These are phyloP conservation scores for Anticlea derivata DNA, from an alignment of 2,888 invertebrate genomes.

Conservation along the genomic window DNA sequence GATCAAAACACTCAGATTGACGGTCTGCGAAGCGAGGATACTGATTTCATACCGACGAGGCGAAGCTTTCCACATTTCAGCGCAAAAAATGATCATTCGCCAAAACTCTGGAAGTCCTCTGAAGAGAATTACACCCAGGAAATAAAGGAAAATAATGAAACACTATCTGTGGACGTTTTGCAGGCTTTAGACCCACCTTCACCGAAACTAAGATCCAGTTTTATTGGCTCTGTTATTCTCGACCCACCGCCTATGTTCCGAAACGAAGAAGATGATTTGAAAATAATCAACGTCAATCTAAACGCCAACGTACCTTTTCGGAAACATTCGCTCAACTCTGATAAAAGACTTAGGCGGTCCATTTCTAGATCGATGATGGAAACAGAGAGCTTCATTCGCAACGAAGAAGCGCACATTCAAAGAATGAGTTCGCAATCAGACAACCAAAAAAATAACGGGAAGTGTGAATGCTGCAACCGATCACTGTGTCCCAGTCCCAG, in stretches of 20 bases:
- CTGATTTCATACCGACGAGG: slow-evolving; percentile 75
- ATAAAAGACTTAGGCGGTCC: slow-evolving; percentile 80
- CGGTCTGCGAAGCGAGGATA: slow-evolving; percentile 59
- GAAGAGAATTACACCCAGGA: slow-evolving; percentile 65
- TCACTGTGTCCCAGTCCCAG: slow-evolving; percentile 87
- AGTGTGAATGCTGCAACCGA: slow-evolving; percentile 85
- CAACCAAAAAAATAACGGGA: slow-evolving; percentile 57
- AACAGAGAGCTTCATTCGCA: slow-evolving; percentile 60
- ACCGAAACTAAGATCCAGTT: slow-evolving; percentile 55
- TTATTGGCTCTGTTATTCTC: slow-evolving; percentile 67
- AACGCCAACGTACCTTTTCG: slow-evolving; percentile 72
- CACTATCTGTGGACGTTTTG: slow-evolving; percentile 53
- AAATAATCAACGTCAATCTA: slow-evolving; percentile 72
- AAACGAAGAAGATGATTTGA: slow-evolving; percentile 69
- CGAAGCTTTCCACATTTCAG: slow-evolving; percentile 88
- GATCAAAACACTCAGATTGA: slow-evolving; percentile 84
- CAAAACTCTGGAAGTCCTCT: slow-evolving; percentile 74
- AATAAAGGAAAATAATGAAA: slow-evolving; percentile 42
- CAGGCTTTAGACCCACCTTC: slow-evolving; percentile 71
- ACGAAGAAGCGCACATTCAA: slow-evolving; percentile 57
- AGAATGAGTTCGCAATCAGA: slow-evolving; percentile 79
- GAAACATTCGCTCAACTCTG: slow-evolving; percentile 85
- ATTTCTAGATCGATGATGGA: slow-evolving; percentile 76
- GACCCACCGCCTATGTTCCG: slow-evolving; percentile 86
- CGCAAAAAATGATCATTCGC: slow-evolving; percentile 65